A percentile compares a stretch with the other conserved stretches of the same genome.
Evolutionary conservation across 2,797 vertebrate genomes (phyloP).

Genomic region (Nasua narica): DNA sequence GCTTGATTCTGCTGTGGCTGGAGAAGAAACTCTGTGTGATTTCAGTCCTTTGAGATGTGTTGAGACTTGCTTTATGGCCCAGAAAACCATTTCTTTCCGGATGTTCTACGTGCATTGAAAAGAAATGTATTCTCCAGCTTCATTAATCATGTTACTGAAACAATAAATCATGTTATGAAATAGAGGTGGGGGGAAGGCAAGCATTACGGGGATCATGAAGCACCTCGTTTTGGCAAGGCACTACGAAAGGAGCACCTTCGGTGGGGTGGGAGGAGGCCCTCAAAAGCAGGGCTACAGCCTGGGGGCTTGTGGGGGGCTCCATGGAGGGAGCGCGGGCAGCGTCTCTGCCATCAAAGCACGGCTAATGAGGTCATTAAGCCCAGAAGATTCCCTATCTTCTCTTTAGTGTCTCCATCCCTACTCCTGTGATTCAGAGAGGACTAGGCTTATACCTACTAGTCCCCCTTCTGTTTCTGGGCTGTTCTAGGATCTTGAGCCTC

Average conservation of each 20-base stretch:
- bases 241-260: neutral
- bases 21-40: neutral
- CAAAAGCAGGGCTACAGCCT: neutral
- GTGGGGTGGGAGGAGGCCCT: neutral
- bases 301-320: neutral
- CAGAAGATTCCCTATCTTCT: neutral
- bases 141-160: neutral
- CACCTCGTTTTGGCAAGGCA: neutral
- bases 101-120: neutral
- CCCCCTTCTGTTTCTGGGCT: neutral
- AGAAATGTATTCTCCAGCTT: neutral
- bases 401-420: rapidly evolving
- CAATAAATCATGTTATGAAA: neutral
- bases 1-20: neutral
- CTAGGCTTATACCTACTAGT: neutral
- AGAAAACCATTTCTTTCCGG: neutral
- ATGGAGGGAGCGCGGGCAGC: neutral
- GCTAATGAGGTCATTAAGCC: neutral
- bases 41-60: neutral
- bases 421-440: neutral
- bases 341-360: neutral
- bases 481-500: neutral
- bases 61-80: neutral
- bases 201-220: neutral
- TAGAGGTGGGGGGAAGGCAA: neutral